These are phyloP conservation scores for Piscicola geometra DNA, from an alignment of 2,888 invertebrate genomes.

Conservation along the genomic window DNA sequence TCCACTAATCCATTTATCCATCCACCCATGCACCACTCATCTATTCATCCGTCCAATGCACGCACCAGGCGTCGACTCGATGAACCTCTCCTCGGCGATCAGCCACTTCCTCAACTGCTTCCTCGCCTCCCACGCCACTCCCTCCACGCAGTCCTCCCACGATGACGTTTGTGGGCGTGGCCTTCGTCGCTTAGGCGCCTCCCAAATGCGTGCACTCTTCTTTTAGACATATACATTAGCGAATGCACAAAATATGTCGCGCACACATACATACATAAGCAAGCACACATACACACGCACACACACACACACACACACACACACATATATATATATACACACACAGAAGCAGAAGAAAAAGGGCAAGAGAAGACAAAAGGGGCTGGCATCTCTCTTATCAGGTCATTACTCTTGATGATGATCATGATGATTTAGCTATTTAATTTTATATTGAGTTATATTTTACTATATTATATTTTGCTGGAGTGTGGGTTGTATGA, in stretches of 20 bases:
- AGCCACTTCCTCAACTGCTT: conserved; percentile 95
- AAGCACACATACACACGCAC: too few relatives aligned
- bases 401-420: conserved; percentile 18
- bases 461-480: too few relatives aligned
- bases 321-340: conserved; percentile 1
- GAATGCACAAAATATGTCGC: background rate
- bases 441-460: too few relatives aligned
- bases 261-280: conserved; percentile 56
- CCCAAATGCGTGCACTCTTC: too few relatives aligned
- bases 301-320: too few relatives aligned
- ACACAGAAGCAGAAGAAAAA: conserved; percentile 59
- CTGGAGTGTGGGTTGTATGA: too few relatives aligned
- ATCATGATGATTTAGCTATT: background rate
- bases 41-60: too few relatives aligned
- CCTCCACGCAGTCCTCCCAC: conserved; percentile 65
- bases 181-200: too few relatives aligned
- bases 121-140: conserved; percentile 71
- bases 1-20: too few relatives aligned
- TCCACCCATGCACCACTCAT: background rate
- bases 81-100: conserved; percentile 82
- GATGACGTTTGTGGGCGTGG: conserved; percentile 62
- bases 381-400: conserved; percentile 16
- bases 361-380: conserved; percentile 61
- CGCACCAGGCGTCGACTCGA: conserved; percentile 69
- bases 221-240: too few relatives aligned